A percentile compares a stretch with the other conserved stretches of the same genome.
Evolutionary conservation across 2,797 vertebrate species (phyloP).

Genomic region (Hyperoplus immaculatus): DNA sequence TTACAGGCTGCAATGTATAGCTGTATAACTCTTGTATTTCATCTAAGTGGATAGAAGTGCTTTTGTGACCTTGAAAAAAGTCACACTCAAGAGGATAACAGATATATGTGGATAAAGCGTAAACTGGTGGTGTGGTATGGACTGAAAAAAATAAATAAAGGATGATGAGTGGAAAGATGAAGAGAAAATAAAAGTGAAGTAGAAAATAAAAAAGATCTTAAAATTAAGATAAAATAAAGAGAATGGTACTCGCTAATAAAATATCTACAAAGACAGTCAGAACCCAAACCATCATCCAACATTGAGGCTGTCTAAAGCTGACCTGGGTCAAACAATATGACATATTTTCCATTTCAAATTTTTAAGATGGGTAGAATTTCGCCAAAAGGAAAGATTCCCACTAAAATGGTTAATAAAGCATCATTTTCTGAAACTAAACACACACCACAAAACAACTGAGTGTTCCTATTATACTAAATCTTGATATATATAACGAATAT

Average conservation of each 20-base stretch:
- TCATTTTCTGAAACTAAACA: conserved; percentile 20
- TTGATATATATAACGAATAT: background rate
- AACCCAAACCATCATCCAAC: background rate
- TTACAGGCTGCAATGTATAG: conserved; percentile 5
- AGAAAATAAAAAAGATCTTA: background rate
- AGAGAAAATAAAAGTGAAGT: conserved; percentile 6
- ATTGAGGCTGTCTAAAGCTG: background rate
- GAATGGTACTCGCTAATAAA: conserved; percentile 25
- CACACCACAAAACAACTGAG: conserved; percentile 9
- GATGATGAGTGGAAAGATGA: background rate
- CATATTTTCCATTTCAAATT: background rate
- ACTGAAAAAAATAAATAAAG: conserved; percentile 7
- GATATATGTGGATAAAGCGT: background rate
- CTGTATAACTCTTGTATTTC: background rate
- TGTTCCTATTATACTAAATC: background rate
- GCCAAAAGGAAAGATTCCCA: background rate
- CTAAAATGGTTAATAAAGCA: background rate
- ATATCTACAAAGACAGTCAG: conserved; percentile 34
- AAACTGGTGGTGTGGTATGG: conserved; percentile 8
- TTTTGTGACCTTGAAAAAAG: background rate
- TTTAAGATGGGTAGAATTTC: background rate
- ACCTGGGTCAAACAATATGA: background rate
- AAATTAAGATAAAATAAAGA: conserved; percentile 1
- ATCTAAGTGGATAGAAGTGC: conserved; percentile 2
- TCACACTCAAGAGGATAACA: conserved; percentile 11